Base-by-base conservation (phyloP, 2,797 vertebrate genomes). In the Neoniphon sammara region DNA sequence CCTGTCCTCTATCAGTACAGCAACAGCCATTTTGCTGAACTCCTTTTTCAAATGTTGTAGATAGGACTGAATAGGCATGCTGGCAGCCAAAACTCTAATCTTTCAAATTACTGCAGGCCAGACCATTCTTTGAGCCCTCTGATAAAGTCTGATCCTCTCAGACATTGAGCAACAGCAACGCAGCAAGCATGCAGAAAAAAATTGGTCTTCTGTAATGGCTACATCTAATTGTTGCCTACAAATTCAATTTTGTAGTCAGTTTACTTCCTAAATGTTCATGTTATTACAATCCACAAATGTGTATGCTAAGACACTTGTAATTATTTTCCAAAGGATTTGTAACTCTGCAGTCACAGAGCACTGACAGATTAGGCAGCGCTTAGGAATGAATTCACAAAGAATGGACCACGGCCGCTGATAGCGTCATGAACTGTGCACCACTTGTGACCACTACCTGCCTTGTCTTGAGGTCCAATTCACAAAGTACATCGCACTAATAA, bases 1-100 rank as follows among this genome's bases (percentile, higher is more conserved):
- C 47, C 56, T 59, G 12, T 56, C 66, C 31, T 55, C 67, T 18
- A 46, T 68, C 66, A 61, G 49, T 58, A 11, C 67, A 57, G 42
- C 0, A 7, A 59, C 74, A 76, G 21, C 17, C 53, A 57, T 81
- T 85, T 87, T 18, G 80, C 78, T 67, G 68, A 27, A 21, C 39
- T 30, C 25, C n/a, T 82, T 73, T 70, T 20, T 76, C 62, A 76
- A 80, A 82, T 79, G 47, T 81, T 80, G 81, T 66, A 61, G 75
- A 21, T 76, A 77, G 34, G 72, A 72, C n/a, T 46, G n/a, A 14
- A 36, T 25, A 25, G 34, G 7, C 34, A 36, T 36, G 34, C 34
- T 36, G 34, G 7, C 4, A 36, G 34, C 7, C 44, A 70, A 75
- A 83, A 61, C 5, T 67, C 31, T 71, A 70, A 74, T 75, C 49